Base-by-base conservation (phyloP, 2,888 invertebrate species). In the Ophion slaviceki region DNA sequence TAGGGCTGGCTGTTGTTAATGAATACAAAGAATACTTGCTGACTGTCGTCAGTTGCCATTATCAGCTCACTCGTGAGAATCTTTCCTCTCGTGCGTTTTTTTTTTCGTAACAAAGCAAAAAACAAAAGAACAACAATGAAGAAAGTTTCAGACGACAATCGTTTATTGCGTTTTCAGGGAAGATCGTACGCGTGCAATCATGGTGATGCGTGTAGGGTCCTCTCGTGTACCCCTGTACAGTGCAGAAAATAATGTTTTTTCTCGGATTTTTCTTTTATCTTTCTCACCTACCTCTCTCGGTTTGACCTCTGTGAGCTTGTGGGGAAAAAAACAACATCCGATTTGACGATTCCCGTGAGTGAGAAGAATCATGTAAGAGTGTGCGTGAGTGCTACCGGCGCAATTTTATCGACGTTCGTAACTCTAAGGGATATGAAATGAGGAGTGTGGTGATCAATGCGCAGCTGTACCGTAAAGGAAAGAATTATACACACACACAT, bases 391-490 rank as follows among this genome's bases (percentile, higher is more conserved):
- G 28, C 62, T 59, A 70, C 45, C 68, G 47, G 32, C 53, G 32
- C 57, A 28, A 76, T 71, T 85, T 75, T 80, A 82, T 86, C 86
- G 83, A 87, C 84, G 67, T 85, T 88, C 78, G 62, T 83, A 64
- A 75, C 53, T 61, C 77, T 28, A 87, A 74, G 45, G 64, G 61
- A 45, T 24, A 40, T 47, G 61, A 78, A 53, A 24, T 45, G n/a
- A 17, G 70, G 47, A 59, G 45, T 40, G 47, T 83, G 75, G 57
- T 80, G 47, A 83, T 74, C 62, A 57, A 82, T 78, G 84, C 62
- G 85, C 85, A 86, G 82, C 85, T 87, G 85, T 85, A 86, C 77
- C 80, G 83, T 85, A 85, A 80, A 78, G 61, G 20, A 64, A 57
- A 68, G 62, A 57, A 68, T 57, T 14, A 80, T 70, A 66, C 59